These are phyloP conservation scores for Antennarius maculatus DNA, from an alignment of 2,797 vertebrate species.

Conservation along the genomic window DNA sequence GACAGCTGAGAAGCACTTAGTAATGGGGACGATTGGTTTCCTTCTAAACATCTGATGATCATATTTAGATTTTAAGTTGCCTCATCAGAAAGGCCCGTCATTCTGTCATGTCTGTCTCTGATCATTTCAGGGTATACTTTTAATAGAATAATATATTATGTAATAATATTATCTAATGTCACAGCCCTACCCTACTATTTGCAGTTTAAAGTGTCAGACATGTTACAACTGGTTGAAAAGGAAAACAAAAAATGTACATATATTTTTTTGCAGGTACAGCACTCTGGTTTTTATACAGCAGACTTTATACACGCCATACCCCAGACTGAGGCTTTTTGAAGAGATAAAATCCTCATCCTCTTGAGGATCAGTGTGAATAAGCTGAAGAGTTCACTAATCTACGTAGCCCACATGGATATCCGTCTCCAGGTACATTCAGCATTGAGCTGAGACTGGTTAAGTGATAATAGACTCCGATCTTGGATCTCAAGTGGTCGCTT, in stretches of 20 bases:
- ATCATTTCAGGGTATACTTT: not conserved
- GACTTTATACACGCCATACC: no score
- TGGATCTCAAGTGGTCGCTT: no score
- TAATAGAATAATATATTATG: not conserved
- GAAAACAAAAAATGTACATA: no score
- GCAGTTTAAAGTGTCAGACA: no score
- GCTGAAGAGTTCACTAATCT: constrained; percentile 4
- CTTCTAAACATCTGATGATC: constrained; percentile 53
- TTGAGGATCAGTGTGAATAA: not conserved
- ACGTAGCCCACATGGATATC: not conserved
- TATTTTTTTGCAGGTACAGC: no score
- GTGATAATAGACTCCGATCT: no score
- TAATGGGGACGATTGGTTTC: constrained; percentile 42
- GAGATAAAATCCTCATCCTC: constrained; percentile 1
- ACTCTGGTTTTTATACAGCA: no score
- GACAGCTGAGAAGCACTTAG: constrained; percentile 52
- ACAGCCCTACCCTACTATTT: no score
- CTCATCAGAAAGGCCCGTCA: constrained; percentile 28
- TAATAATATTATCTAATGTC: constrained; percentile 3
- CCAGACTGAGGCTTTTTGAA: not conserved
- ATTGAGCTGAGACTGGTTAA: no score
- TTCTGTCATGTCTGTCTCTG: constrained; percentile 2
- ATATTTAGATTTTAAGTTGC: constrained; percentile 52
- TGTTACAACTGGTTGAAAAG: no score
- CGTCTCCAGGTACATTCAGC: not conserved